phyloP scores from a whole-genome alignment of 2,888 invertebrate genomes.

The Tiphia femorata region DNA sequence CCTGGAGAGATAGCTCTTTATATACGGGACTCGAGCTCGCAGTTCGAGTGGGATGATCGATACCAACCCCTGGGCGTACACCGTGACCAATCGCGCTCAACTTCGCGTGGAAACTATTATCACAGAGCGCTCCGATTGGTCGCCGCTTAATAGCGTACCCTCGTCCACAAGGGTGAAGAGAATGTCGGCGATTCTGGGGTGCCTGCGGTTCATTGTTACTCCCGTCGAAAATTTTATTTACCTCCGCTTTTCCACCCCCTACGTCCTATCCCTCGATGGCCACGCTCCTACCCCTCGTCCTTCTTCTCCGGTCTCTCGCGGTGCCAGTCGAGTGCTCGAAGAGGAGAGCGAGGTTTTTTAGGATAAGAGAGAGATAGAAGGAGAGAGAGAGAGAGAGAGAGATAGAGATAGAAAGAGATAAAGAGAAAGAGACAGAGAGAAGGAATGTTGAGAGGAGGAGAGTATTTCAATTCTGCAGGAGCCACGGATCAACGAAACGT shows the following conservation, averaged over 20 bases:
- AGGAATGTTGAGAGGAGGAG: not conserved
- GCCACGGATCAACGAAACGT: constrained; percentile 13
- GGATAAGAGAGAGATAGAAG: too few species aligned
- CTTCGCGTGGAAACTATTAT: constrained; percentile 38
- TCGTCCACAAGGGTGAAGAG: constrained; percentile 34
- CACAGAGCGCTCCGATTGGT: constrained; percentile 35
- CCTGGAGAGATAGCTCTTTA: constrained; percentile 58
- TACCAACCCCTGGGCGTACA: constrained; percentile 64
- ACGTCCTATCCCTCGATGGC: too few species aligned
- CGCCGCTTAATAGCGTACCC: constrained; percentile 46
- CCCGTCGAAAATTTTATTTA: constrained; percentile 54
- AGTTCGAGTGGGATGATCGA: constrained; percentile 56
- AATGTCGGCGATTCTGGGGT: constrained; percentile 19
- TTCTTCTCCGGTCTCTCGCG: not conserved
- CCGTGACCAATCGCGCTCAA: constrained; percentile 45
- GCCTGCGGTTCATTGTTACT: constrained; percentile 62
- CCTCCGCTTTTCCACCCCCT: not conserved
- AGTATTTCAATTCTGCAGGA: constrained; percentile 18
- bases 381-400: too few species aligned
- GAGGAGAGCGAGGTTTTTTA: too few species aligned
- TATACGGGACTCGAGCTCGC: constrained; percentile 32
- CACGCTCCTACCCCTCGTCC: too few species aligned
- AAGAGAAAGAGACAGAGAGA: not conserved
- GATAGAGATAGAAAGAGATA: not conserved
- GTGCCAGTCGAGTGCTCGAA: too few species aligned